Evolutionary conservation across 2,888 invertebrate species (phyloP).

Genomic region (Iselma pallidipennis): DNA sequence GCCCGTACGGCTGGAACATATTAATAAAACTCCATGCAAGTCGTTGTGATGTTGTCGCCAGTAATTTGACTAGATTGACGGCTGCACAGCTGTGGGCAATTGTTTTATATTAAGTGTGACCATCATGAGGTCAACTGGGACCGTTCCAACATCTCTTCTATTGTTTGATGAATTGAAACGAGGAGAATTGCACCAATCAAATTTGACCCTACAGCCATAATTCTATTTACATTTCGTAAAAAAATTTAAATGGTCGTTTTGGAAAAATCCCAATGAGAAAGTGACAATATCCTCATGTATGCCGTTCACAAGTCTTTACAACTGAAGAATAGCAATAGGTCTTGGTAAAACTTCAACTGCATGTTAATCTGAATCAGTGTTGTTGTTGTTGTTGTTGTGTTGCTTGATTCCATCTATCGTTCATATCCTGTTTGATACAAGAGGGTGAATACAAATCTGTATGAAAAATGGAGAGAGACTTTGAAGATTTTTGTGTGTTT

Average conservation of each 20-base stretch:
- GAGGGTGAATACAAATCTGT: neutral
- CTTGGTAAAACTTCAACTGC: neutral
- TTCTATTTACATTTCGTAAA: too few species aligned
- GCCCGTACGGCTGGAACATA: slow-evolving; percentile 15
- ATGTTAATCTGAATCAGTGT: neutral
- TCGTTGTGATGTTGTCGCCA: slow-evolving; percentile 22
- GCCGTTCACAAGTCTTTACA: neutral
- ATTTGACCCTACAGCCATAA: too few species aligned
- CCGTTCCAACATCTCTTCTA: slow-evolving; percentile 15
- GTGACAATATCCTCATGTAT: neutral
- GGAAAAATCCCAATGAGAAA: neutral
- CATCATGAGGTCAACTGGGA: slow-evolving; percentile 43
- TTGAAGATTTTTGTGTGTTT: too few species aligned
- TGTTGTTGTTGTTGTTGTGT: too few species aligned
- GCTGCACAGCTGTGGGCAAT: slow-evolving; percentile 52
- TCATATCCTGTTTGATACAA: neutral
- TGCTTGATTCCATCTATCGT: neutral
- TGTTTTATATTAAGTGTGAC: slow-evolving; percentile 52
- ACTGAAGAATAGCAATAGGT: neutral
- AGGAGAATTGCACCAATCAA: neutral
- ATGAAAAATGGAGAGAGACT: too few species aligned
- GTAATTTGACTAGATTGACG: slow-evolving; percentile 51
- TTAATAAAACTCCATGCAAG: slow-evolving; percentile 17
- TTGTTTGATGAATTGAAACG: slow-evolving; percentile 14
- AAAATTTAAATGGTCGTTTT: neutral